Evolutionary conservation across 2,888 invertebrate genomes (phyloP), one percentile per base, ranked within the genome.

Genomic region (Aproaerema taeniolella): DNA sequence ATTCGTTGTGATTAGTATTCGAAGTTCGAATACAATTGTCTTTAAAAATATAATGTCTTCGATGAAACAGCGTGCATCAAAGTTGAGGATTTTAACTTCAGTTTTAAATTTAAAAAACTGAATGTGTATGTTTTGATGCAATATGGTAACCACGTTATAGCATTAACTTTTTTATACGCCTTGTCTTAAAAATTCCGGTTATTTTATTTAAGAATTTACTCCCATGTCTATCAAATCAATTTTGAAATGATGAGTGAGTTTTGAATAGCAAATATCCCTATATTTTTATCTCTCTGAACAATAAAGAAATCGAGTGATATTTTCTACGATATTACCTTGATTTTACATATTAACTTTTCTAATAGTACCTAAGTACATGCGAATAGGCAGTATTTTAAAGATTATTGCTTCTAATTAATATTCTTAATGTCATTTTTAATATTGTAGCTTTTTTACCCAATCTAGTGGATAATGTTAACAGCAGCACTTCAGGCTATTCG

Each of bases 361-460:
- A n/a, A 16, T 55, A 37, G 32, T 52, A 52, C 36, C 49, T 67
- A 71, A 72, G 72, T 74, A 71, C 68, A 68, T 59, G 65, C 62
- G 66, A 61, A 55, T 64, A 67, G 63, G 67, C 75, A 73, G 73
- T 80, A 79, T 79, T 80, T 79, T 75, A 67, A 30, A 61, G 62
- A 70, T 66, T 62, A 51, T 62, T 58, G 73, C 69, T 75, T 68
- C 58, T 69, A 61, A 65, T 50, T 56, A 58, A 63, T 26, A 62
- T 65, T 68, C 70, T 59, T 69, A 66, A 64, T 58, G 54, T 67
- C 53, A 55, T 59, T 61, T 20, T 50, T 48, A 54, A 52, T 63
- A 62, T 60, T 52, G 77, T 86, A 86, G 83, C 83, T 83, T 86
- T 86, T 86, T 69, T 82, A 83, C 79, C 76, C 75, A 66, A 54